phyloP scores from a whole-genome alignment of 2,888 invertebrate genomes.

The Saturnia japonica region DNA sequence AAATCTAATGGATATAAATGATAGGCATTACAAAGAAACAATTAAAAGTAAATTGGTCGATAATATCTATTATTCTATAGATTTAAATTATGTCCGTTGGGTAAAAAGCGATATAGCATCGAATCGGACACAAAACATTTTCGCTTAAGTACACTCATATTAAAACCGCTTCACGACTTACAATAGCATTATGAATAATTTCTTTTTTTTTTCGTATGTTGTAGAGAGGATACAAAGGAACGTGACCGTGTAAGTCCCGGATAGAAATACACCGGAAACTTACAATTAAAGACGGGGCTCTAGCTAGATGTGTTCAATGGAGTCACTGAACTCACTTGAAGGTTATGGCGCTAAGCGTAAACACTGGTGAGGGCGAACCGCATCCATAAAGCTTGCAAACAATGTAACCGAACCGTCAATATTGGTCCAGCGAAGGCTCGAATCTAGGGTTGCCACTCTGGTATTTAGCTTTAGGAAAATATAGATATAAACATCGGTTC shows the following conservation, averaged over 20 bases:
- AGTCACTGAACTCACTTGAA: slow-evolving; percentile 71
- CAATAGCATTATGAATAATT: neutral
- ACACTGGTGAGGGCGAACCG: slow-evolving; percentile 49
- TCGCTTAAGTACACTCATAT: neutral
- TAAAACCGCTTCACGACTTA: neutral
- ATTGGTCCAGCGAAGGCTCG: slow-evolving; percentile 40
- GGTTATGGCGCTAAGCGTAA: slow-evolving; percentile 66
- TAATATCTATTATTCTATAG: too few relatives aligned
- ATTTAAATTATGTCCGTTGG: too few relatives aligned
- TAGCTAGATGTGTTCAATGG: slow-evolving; percentile 48
- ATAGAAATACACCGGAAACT: slow-evolving; percentile 70
- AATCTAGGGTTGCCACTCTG: neutral
- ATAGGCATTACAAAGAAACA: too few relatives aligned
- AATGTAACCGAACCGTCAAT: slow-evolving; percentile 65
- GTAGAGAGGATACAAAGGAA: slow-evolving; percentile 57
- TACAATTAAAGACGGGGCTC: slow-evolving; percentile 55
- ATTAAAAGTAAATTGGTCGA: too few relatives aligned
- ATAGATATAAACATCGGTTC: neutral
- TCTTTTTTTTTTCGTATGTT: slow-evolving; percentile 30
- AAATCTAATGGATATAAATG: too few relatives aligned
- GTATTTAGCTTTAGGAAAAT: neutral
- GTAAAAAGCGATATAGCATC: neutral
- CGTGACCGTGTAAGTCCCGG: slow-evolving; percentile 61
- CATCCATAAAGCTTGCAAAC: slow-evolving; percentile 71
- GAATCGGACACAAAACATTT: neutral